A percentile compares a stretch with the other conserved stretches of the same genome.
Conservation (phyloP, 1,140 invertebrate genomes). For the Philotrypesis tridentata region DNA sequence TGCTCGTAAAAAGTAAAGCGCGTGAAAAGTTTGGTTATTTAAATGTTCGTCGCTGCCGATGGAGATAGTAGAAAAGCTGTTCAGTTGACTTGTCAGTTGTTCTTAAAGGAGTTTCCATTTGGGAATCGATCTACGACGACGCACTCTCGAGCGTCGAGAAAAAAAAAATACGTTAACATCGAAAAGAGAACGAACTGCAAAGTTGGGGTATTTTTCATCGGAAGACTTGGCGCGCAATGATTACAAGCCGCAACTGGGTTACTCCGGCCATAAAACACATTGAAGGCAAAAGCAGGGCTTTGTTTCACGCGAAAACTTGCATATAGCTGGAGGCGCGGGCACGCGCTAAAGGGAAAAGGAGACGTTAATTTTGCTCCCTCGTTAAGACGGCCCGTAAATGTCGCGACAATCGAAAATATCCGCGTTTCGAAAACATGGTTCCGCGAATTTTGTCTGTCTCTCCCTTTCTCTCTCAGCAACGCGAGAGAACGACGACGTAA, state of each 20-base stretch:
- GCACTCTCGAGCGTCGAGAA: neutral
- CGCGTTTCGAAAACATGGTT: neutral
- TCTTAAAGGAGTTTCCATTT: neutral
- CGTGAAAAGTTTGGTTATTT: too few relatives aligned
- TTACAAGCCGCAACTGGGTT: neutral
- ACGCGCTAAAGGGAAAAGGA: neutral
- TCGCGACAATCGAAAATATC: neutral
- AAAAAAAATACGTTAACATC: neutral
- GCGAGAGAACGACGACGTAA: constrained; percentile 9
- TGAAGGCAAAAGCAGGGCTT: neutral
- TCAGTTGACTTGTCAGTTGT: neutral
- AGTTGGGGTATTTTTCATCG: neutral
- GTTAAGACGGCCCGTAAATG: neutral
- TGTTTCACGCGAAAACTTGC: neutral
- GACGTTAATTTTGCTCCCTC: neutral
- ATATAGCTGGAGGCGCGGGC: neutral
- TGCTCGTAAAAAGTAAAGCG: too few relatives aligned
- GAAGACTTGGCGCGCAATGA: neutral
- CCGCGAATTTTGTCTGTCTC: neutral
- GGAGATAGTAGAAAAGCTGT: too few relatives aligned
- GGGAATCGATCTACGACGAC: neutral
- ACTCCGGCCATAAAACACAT: neutral
- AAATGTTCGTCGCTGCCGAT: too few relatives aligned
- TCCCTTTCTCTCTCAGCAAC: neutral
- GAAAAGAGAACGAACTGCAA: neutral